Percentiles rank a stretch among this genome's conserved stretches.
Evolutionary conservation across 2,797 vertebrate genomes (phyloP).

Genomic region (Neoniphon sammara): DNA sequence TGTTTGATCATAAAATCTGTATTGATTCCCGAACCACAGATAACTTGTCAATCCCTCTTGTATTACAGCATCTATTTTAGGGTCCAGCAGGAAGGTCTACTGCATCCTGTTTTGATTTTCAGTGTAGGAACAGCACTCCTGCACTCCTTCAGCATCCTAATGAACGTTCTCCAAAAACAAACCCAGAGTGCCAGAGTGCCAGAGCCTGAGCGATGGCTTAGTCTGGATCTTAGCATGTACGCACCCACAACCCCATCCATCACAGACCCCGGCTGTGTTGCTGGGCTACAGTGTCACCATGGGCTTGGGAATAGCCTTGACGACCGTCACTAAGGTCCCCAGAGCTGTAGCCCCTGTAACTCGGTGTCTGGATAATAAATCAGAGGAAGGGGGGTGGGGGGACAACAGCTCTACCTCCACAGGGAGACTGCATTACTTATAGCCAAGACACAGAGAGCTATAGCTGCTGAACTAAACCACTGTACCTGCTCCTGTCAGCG

Average conservation of each 20-base stretch:
- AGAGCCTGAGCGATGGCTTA: conserved; percentile 5
- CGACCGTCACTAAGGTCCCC: conserved; percentile 43
- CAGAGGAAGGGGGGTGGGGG: conserved; percentile 56
- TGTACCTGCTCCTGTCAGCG: conserved; percentile 35
- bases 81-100: background rate
- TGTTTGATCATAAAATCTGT: conserved; percentile 14
- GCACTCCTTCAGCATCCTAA: conserved; percentile 32
- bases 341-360: conserved; percentile 52
- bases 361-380: conserved; percentile 72
- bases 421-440: conserved; percentile 43
- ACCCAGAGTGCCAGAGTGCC: conserved; percentile 15
- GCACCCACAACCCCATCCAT: conserved; percentile 58
- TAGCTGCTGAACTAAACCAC: conserved; percentile 28
- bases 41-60: conserved; percentile 3
- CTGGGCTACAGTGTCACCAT: conserved; percentile 19
- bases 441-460: conserved; percentile 13
- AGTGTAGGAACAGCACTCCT: conserved; percentile 35
- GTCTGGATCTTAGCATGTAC: conserved; percentile 28
- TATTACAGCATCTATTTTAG: conserved; percentile 31
- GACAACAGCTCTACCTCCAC: conserved; percentile 52
- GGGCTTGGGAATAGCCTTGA: conserved; percentile 44
- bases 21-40: conserved; percentile 19
- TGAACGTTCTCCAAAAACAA: conserved; percentile 31
- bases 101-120: conserved; percentile 26
- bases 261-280: conserved; percentile 34